Evolutionary conservation across 2,113 vertebrate species (phyloP).

Genomic region (Arothron firmamentum): DNA sequence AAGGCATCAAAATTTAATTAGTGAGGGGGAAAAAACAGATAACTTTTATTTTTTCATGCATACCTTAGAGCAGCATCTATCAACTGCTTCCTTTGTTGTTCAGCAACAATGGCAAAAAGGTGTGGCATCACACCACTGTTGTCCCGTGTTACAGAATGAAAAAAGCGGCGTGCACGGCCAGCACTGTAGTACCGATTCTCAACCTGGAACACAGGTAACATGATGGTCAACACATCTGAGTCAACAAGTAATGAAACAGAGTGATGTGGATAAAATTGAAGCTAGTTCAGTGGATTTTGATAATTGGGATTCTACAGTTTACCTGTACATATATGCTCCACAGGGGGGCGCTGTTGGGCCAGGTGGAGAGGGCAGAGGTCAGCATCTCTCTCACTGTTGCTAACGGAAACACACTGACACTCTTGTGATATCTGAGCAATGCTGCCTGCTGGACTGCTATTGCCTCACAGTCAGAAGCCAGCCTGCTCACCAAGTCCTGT

Average conservation of each 20-base stretch:
- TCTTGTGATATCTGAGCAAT: slow-evolving; percentile 81
- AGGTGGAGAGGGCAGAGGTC: slow-evolving; percentile 73
- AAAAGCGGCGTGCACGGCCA: slow-evolving; percentile 84
- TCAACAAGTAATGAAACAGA: background rate
- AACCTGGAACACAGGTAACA: slow-evolving; percentile 46
- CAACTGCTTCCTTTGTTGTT: slow-evolving; percentile 85
- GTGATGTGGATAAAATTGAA: background rate
- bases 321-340: slow-evolving; percentile 85
- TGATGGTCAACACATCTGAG: background rate
- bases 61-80: slow-evolving; percentile 85
- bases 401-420: slow-evolving; percentile 77
- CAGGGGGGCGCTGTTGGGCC: slow-evolving; percentile 77
- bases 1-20: background rate
- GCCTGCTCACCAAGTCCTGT: slow-evolving; percentile 11
- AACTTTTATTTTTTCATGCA: background rate
- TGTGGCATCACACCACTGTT: slow-evolving; percentile 77
- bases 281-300: background rate
- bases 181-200: slow-evolving; percentile 84
- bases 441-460: slow-evolving; percentile 79
- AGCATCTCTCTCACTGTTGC: slow-evolving; percentile 79
- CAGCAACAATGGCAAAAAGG: slow-evolving; percentile 87
- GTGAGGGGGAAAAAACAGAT: too few relatives aligned
- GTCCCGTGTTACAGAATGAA: slow-evolving; percentile 76
- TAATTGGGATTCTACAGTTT: background rate
- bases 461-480: slow-evolving; percentile 69